Base-by-base conservation (phyloP, 2,797 vertebrate genomes). In the Labroides dimidiatus region DNA sequence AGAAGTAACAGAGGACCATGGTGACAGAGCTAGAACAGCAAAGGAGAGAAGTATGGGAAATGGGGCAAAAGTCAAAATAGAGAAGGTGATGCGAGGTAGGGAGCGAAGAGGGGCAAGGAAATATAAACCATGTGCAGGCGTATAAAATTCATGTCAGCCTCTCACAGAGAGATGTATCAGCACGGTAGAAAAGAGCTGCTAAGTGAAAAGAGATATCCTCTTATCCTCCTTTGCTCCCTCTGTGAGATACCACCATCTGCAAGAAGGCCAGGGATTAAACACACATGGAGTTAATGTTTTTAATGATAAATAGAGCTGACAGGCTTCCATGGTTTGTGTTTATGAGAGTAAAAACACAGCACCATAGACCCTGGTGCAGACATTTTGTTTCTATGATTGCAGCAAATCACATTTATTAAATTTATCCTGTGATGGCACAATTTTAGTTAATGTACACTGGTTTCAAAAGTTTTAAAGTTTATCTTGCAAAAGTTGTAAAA, bases 111-210 rank as follows among this genome's bases (percentile, higher is more conserved):
- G 23, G 52, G 71, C 63, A 24, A 53, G 77, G 66, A 86, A 92
- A 91, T 89, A 17, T 53, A 85, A 89, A 91, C 81, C 86, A 89
- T 81, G 68, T 89, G 90, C 65, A 66, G 50, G 77, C 81, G 64
- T 50, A 68, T 81, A 67, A 82, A 82, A 80, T 70, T 41, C 61
- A 44, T 75, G 77, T 86, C 83, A 72, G 52, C 64, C 59, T 72
- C 62, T 80, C 48, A 72, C 62, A 58, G 69, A 82, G 45, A 57
- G 60, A 76, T 42, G 65, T 49, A 81, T 54, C 39, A 59, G 36
- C 56, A 65, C 64, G 58, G 47, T 21, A 80, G 51, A 71, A 54
- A 69, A 36, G 62, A 59, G 39, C 14, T 71, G 75, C 59, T 77
- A 61, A 68, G 48, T 61, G 53, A 64, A 33, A 79, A 59, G 52